Base-by-base conservation (phyloP, 2,113 vertebrate species). In the Macrotis lagotis region DNA sequence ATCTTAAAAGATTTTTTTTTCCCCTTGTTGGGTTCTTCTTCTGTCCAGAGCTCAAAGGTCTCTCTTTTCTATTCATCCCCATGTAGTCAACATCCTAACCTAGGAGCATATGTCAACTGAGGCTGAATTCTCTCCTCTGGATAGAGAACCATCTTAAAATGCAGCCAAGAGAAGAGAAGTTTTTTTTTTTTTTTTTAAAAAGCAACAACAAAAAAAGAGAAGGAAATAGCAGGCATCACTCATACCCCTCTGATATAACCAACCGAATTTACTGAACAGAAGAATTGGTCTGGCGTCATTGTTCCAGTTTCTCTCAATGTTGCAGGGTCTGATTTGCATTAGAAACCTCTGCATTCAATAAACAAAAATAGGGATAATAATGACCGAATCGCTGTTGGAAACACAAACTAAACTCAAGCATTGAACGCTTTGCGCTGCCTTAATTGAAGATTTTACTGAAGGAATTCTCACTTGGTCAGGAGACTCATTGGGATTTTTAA, bases 401-500 rank as follows among this genome's bases (percentile, higher is more conserved):
- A 95, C 96, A 94, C 90, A 97, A 97, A 97, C 93, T 95, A 96
- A 97, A 97, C 92, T 96, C 55, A 12, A 94, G 95, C 88, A 94
- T 89, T 92, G 95, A 74, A 49, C 47, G 95, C 95, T 97, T 97
- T 96, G 94, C 93, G 95, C 91, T 59, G 94, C 96, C 94, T 98
- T 96, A 92, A 94, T 53, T 96, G 88, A 95, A 93, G 52, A 88
- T 91, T 96, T 95, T 91, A 93, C 94, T 90, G 92, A 91, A 88
- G 95, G 95, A 96, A 97, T 96, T 97, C 97, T 97, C 95, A 98
- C 92, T 94, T 37, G 95, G 95, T 97, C 96, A 97, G 95, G 90
- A 44, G 95, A 59, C 93, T 19, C 94, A 94, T 98, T 95, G 97
- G 97, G 98, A n/a, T 97, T 97, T 97, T 97, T 96, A 96, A 98